phyloP scores from a whole-genome alignment of 2,113 vertebrate genomes.

The Lepus americanus region DNA sequence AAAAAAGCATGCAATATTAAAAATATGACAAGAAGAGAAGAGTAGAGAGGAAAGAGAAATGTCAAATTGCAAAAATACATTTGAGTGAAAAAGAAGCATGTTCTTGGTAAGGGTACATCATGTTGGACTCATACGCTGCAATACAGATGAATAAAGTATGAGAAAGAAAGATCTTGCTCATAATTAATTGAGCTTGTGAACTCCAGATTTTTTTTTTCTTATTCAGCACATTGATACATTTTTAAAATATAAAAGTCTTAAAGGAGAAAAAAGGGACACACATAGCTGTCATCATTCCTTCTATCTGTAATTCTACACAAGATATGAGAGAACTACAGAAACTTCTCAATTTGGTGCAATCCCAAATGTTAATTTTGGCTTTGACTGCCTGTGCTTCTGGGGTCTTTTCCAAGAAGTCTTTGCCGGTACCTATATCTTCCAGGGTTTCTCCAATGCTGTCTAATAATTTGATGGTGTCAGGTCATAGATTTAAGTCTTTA shows the following conservation, averaged over 20 bases:
- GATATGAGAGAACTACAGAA: too few species aligned
- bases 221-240: conserved; percentile 69
- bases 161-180: conserved; percentile 50
- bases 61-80: conserved; percentile 75
- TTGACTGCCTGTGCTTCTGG: too few species aligned
- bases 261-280: neutral
- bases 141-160: conserved; percentile 62
- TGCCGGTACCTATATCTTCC: too few species aligned
- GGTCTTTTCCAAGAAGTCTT: too few species aligned
- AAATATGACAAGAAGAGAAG: conserved; percentile 73
- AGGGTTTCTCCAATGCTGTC: too few species aligned
- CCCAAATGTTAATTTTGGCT: too few species aligned
- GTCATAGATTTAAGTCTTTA: too few species aligned
- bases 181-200: conserved; percentile 74
- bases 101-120: conserved; percentile 58
- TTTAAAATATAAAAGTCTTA: conserved; percentile 67
- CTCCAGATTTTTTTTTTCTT: neutral
- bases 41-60: conserved; percentile 71
- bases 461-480: too few species aligned
- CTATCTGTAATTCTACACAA: neutral
- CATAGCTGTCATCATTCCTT: neutral
- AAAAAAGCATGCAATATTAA: conserved; percentile 78
- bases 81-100: conserved; percentile 67
- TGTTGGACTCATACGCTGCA: conserved; percentile 37
- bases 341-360: too few species aligned